Evolutionary conservation across 2,113 vertebrate genomes (phyloP).

Genomic region (Spea multiplicata): DNA sequence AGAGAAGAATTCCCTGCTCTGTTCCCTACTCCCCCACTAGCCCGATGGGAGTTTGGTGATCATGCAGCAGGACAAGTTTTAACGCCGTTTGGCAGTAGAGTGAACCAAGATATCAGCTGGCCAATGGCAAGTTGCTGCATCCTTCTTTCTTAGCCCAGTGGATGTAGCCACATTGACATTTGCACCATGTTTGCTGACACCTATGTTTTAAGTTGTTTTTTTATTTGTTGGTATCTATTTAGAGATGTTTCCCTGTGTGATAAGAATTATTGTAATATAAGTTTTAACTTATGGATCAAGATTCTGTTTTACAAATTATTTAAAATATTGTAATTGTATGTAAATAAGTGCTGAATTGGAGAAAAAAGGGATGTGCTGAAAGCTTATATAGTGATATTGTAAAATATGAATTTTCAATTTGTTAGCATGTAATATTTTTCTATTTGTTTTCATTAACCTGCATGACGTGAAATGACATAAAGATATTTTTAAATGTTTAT

Average conservation of each 20-base stretch:
- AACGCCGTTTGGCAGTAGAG: too few relatives aligned
- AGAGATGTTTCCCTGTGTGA: slow-evolving; percentile 11
- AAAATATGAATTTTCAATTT: slow-evolving; percentile 19
- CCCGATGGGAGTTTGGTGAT: too few relatives aligned
- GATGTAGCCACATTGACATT: slow-evolving; percentile 19
- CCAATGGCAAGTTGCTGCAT: neutral
- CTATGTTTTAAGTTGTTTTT: slow-evolving; percentile 3
- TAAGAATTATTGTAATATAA: slow-evolving; percentile 18
- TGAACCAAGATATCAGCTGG: too few relatives aligned
- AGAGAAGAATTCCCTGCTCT: too few relatives aligned
- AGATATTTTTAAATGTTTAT: neutral
- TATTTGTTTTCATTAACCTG: slow-evolving; percentile 25
- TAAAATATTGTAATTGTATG: slow-evolving; percentile 30
- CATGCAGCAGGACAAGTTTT: too few relatives aligned
- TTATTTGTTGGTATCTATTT: neutral
- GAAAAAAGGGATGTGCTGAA: slow-evolving; percentile 30
- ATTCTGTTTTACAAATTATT: slow-evolving; percentile 18
- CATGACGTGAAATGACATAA: slow-evolving; percentile 31
- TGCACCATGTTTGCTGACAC: neutral
- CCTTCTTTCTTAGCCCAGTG: slow-evolving; percentile 24
- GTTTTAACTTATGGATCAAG: slow-evolving; percentile 41
- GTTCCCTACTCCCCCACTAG: too few relatives aligned
- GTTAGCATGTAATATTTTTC: slow-evolving; percentile 8
- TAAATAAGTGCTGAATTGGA: slow-evolving; percentile 41
- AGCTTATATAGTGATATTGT: slow-evolving; percentile 36